Evolutionary conservation across 1,140 invertebrate species (phyloP), one percentile per base, ranked within the genome.

Genomic region (Dysdera silvatica): DNA sequence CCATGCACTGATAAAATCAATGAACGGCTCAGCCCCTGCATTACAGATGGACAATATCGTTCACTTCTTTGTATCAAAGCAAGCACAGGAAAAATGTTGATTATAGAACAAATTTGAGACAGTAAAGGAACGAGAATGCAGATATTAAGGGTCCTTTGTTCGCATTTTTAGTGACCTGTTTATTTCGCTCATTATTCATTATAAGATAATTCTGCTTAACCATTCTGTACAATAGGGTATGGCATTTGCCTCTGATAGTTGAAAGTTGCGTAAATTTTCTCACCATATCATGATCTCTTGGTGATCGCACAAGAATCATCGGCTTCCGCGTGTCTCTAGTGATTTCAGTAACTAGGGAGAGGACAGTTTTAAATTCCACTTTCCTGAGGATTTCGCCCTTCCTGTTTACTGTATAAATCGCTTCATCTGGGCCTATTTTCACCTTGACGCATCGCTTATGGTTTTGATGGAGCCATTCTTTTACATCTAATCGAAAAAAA

Each of bases 381-480:
- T 70, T 68, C 12, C 80, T 69, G 8, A 79, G 65, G 10, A 71
- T 59, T 37, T 75, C 68, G 41, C 76, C 69, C 56, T 71, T 65
- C 55, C 67, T 78, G 74, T 94, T 88, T 1, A 92, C 85, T 3
- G 90, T 88, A 66, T 91, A 84, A 8, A 95, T 80, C 0, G 86
- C 84, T 0, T 87, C 82, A 37, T 78, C 76, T 3, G 76, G 75
- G 12, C 80, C 80, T 60, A 81, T 89, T 69, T 91, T 87, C 0
- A 97, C 82, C 70, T 93, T 95, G 0, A 96, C 91, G 7, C 92
- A 77, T 7, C 94, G 80, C 68, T 91, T 91, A 73, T 94, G 86
- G 68, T 94, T 93, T 16, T 91, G 91, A 71, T 96, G 92, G 5
- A 97, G 77, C 94, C 94, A 97, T 76, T 98, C 94, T 26, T 91